Conservation (phyloP, 64 coral and sea anemone species). For the Dendronephthya gigantea region DNA sequence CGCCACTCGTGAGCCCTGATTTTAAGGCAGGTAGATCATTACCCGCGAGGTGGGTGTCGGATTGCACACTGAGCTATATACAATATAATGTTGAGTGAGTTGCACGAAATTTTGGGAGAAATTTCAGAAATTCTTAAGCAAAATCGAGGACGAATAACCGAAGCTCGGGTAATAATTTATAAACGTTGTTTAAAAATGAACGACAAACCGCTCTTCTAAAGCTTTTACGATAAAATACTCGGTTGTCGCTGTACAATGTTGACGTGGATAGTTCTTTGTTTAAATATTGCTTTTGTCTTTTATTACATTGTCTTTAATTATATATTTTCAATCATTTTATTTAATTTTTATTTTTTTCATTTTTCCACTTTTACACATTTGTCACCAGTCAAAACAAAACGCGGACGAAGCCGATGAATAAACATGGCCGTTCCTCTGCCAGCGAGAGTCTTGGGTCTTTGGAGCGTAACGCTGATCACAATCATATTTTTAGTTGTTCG, state of each 20-base stretch:
- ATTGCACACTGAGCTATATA: not conserved
- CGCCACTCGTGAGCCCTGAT: not conserved
- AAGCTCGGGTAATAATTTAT: too few species aligned
- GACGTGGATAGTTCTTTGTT: too few species aligned
- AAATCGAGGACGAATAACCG: too few species aligned
- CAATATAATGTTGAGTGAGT: not conserved
- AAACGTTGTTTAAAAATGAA: too few species aligned
- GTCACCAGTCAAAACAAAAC: not conserved
- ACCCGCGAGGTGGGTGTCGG: not conserved
- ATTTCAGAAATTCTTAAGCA: too few species aligned
- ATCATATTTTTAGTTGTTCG: slow-evolving; percentile 72
- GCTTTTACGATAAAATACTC: too few species aligned
- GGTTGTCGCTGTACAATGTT: too few species aligned
- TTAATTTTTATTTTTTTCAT: slow-evolving; percentile 7
- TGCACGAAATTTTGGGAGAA: not conserved
- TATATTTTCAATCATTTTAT: not conserved
- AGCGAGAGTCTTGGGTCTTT: slow-evolving; percentile 53
- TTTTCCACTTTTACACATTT: not conserved
- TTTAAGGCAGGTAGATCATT: not conserved
- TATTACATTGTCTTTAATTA: not conserved
- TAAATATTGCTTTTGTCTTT: not conserved
- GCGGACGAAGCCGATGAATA: not conserved
- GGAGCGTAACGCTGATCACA: slow-evolving; percentile 72
- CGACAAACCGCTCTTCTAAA: too few species aligned
- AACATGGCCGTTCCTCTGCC: slow-evolving; percentile 58